Conservation (phyloP, 2,113 vertebrate species). For the Spermophilus dauricus region DNA sequence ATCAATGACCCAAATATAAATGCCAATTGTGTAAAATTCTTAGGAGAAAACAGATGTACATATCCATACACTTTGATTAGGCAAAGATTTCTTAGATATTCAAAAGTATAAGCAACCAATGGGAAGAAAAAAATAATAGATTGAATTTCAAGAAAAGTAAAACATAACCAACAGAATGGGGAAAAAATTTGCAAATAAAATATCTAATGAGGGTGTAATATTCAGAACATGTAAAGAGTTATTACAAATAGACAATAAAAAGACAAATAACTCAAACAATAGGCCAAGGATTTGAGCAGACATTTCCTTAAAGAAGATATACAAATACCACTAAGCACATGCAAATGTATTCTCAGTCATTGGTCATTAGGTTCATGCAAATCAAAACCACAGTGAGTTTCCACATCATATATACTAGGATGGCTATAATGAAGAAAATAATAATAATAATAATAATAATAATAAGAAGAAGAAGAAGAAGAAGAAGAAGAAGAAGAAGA, state of each 20-base stretch:
- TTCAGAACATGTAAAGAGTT: neutral
- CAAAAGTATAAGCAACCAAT: neutral
- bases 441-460: neutral
- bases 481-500: neutral
- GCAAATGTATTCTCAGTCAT: neutral
- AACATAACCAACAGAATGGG: neutral
- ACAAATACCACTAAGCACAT: neutral
- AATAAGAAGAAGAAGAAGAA: no score
- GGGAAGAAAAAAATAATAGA: neutral
- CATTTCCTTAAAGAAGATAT: slow-evolving; percentile 9
- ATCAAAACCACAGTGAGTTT: neutral
- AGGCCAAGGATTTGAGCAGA: slow-evolving; percentile 1
- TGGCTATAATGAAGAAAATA: neutral
- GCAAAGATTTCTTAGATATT: neutral
- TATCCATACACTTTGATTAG: neutral
- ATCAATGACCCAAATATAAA: neutral
- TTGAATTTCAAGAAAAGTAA: neutral
- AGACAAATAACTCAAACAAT: neutral
- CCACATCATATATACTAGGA: neutral
- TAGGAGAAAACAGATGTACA: neutral
- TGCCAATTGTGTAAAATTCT: neutral
- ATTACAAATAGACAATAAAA: neutral
- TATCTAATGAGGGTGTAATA: neutral
- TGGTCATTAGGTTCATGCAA: neutral
- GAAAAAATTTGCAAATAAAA: neutral